A percentile compares a stretch with the other conserved stretches of the same genome.
These are phyloP conservation scores for Aldrovandia affinis DNA, from an alignment of 2,797 vertebrate genomes.

Conservation along the genomic window DNA sequence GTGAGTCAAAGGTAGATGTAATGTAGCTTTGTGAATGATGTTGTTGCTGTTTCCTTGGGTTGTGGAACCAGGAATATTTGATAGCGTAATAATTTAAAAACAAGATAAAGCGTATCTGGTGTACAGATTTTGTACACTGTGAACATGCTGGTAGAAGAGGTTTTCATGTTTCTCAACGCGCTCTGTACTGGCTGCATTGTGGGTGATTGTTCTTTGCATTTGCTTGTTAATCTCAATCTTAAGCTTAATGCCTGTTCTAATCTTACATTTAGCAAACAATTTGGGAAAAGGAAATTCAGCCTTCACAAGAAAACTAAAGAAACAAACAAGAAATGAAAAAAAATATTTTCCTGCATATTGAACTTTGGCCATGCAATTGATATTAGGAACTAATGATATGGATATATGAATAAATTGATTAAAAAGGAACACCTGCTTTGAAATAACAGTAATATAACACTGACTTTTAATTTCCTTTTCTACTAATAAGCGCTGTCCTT, in stretches of 20 bases:
- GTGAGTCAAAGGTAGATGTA: slow-evolving; percentile 72
- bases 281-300: slow-evolving; percentile 41
- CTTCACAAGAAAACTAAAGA: slow-evolving; percentile 38
- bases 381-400: slow-evolving; percentile 5
- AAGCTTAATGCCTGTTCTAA: slow-evolving; percentile 50
- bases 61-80: slow-evolving; percentile 55
- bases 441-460: slow-evolving; percentile 54
- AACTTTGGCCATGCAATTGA: slow-evolving; percentile 15
- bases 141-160: slow-evolving; percentile 35
- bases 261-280: slow-evolving; percentile 46
- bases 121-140: slow-evolving; percentile 42
- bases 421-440: slow-evolving; percentile 54
- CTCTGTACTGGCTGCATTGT: slow-evolving; percentile 41
- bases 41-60: slow-evolving; percentile 67
- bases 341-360: slow-evolving; percentile 24
- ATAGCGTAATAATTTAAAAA: slow-evolving; percentile 51
- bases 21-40: slow-evolving; percentile 75
- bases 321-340: slow-evolving; percentile 48
- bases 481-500: slow-evolving; percentile 38
- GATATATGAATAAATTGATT: background rate
- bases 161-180: slow-evolving; percentile 46
- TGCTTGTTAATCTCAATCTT: slow-evolving; percentile 48
- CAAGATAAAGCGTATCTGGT: slow-evolving; percentile 35
- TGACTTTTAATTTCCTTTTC: slow-evolving; percentile 48
- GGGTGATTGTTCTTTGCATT: slow-evolving; percentile 57